Evolutionary conservation across 2,888 invertebrate species (phyloP), one percentile per base, ranked within the genome.

Genomic region (Acleris cristana): DNA sequence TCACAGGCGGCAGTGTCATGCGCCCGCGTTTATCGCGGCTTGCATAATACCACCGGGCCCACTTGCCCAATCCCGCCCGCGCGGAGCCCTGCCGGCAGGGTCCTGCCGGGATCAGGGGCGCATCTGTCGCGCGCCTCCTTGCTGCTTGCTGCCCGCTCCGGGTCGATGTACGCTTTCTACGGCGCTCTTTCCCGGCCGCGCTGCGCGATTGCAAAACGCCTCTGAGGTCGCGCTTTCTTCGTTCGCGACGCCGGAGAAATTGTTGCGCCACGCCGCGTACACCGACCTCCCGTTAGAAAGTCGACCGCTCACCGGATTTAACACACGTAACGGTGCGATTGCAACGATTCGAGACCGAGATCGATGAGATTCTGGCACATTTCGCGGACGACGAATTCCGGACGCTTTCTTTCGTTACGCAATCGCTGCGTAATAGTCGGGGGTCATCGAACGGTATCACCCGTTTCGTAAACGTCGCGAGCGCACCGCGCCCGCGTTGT

Each of bases 151-250:
- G 71, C 66, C 60, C 64, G 69, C 67, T 62, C 58, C 78, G 80
- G 82, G 84, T 84, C 85, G 84, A 82, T 74, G 86, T 77, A 85
- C 86, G 84, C 90, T 92, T 91, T 91, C 91, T 88, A 89, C 82
- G 78, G 73, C 73, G 75, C 80, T 86, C 86, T 86, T 87, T 85
- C 88, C 82, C 84, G 66, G 60, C 69, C 65, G 72, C 71, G 73
- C 76, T 76, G 84, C 74, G 82, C 87, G 89, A 90, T 93, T 93
- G 93, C 93, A 91, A 93, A 93, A 92, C 88, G 82, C 74, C 83
- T 84, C 84, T 79, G 90, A 88, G 93, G 91, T 92, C 91, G 92
- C 92, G 92, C 93, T 92, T 92, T 93, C 92, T 92, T 92, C 92
- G 89, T 87, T 87, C 86, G 91, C 92, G 83, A 89, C 83, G 87